Evolutionary conservation across 1,140 invertebrate genomes (phyloP), one percentile per base, ranked within the genome.

Genomic region (Meloidogyne chitwoodi): DNA sequence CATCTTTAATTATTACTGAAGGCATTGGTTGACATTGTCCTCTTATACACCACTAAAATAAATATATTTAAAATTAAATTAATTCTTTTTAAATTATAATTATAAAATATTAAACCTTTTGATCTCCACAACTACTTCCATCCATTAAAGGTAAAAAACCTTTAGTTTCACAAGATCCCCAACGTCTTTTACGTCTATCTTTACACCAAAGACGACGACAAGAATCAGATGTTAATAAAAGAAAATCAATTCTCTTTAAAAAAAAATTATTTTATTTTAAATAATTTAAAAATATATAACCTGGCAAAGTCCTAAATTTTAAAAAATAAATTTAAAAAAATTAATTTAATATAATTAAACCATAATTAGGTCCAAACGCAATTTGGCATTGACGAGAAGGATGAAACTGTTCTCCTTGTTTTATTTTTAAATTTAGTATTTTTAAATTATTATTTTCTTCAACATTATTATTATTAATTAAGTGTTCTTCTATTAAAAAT

Each of bases 191-290:
- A 26, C 48, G 19, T 31, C 83, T 64, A 70, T 83, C 78, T 67
- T 83, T 85, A 67, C 83, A 84, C 83, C 83, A 84, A 5, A 84
- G 44, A n/a, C 83, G 63, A 22, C 82, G 75, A 64, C 83, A 84
- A 19, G 77, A 48, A 65, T 85, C 82, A 22, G 73, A 12, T n/a
- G 41, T 76, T 44, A 68, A 66, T 26, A 71, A 44, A 38, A 72
- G 27, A 31, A 67, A 76, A 41, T 74, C 70, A 41, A 26, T 38
- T 29, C 70, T 48, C 64, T 78, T 6, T 44, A 29, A 63, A 56
- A 5, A 68, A 44, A 67, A 61, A 64, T 19, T 77, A 69, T 65
- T 74, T 61, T 34, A 41, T 61, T 61, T 56, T 10, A 77, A 76
- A 76, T 38, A n/a, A 16, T n/a, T 80, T 75, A 34, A 78, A 75